Conservation (phyloP, 2,113 vertebrate species). For the Raja brachyura region DNA sequence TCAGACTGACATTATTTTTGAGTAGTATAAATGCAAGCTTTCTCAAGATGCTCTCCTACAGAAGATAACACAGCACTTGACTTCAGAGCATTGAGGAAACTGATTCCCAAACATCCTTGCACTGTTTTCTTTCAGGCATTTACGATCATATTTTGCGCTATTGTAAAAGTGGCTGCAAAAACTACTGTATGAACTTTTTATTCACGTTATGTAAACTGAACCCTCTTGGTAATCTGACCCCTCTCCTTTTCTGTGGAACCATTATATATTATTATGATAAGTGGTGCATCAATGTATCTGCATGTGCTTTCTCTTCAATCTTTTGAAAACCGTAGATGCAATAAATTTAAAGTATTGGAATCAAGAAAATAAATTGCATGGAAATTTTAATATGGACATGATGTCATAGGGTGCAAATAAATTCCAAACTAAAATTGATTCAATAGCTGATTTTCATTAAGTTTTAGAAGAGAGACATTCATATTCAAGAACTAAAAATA, state of each 20-base stretch:
- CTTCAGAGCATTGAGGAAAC: background rate
- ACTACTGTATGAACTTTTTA: too few relatives aligned
- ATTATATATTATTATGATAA: background rate
- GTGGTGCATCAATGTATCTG: background rate
- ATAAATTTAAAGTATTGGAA: background rate
- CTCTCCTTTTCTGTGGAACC: background rate
- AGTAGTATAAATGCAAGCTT: background rate
- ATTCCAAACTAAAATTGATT: background rate
- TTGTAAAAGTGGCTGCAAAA: background rate
- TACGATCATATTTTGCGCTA: background rate
- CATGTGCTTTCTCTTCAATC: background rate
- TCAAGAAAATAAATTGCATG: background rate
- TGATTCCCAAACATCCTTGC: background rate
- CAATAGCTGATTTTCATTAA: background rate
- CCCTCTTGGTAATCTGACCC: background rate
- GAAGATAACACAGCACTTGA: background rate
- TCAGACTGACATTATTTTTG: background rate
- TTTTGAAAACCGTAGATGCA: background rate
- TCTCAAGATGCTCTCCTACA: background rate
- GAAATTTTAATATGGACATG: background rate
- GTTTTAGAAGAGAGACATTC: background rate
- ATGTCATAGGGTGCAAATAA: background rate
- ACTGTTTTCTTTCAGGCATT: background rate
- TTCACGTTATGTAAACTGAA: background rate
- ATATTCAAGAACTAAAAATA: background rate